phyloP scores from a whole-genome alignment of 1,140 invertebrate genomes.

The Aphelenchoides fujianensis region DNA sequence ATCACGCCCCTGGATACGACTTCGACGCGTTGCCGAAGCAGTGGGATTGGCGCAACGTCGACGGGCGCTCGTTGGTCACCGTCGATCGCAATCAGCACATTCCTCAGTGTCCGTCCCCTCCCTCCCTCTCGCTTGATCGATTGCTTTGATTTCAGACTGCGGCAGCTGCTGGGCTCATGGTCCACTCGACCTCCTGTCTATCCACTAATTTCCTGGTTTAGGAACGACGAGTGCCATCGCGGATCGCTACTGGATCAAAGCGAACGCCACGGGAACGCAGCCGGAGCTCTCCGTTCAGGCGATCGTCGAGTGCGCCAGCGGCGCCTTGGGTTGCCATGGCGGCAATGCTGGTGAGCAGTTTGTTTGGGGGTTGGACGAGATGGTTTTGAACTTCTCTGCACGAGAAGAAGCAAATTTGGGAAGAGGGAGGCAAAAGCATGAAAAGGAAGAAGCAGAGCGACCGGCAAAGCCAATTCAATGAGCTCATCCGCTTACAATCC shows the following conservation, averaged over 20 bases:
- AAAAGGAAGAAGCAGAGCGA: too few species aligned
- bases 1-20: slow-evolving; percentile 42
- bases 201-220: background rate
- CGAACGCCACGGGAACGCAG: slow-evolving; percentile 61
- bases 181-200: slow-evolving; percentile 60
- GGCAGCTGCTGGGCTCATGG: slow-evolving; percentile 67
- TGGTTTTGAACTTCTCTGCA: slow-evolving; percentile 64
- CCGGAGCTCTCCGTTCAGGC: slow-evolving; percentile 60
- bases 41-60: slow-evolving; percentile 66
- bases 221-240: slow-evolving; percentile 55
- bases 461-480: too few species aligned
- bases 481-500: too few species aligned
- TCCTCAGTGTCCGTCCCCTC: slow-evolving; percentile 55
- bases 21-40: slow-evolving; percentile 58
- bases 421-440: too few species aligned
- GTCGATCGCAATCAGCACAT: slow-evolving; percentile 64
- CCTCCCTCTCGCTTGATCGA: too few species aligned
- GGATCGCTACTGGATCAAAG: slow-evolving; percentile 64
- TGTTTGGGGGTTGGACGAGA: background rate
- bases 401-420: slow-evolving; percentile 63
- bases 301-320: slow-evolving; percentile 65
- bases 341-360: slow-evolving; percentile 1
- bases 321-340: slow-evolving; percentile 63
- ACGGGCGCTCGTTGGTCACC: slow-evolving; percentile 64
- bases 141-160: slow-evolving; percentile 64